Conservation (phyloP, 2,797 vertebrate species). For the Danionella dracula region DNA sequence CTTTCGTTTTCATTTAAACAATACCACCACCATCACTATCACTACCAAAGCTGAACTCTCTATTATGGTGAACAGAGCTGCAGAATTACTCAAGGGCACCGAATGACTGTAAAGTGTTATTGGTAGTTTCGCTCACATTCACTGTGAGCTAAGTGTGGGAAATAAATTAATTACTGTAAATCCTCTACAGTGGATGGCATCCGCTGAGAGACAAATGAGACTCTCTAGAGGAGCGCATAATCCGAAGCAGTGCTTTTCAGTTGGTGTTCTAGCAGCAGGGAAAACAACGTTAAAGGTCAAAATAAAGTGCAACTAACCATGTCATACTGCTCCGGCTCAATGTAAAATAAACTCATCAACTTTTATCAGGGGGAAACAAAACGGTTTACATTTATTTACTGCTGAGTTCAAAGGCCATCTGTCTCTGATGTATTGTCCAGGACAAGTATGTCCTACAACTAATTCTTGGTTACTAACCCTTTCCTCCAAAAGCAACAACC, state of each 20-base stretch:
- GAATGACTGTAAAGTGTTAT: slow-evolving; percentile 21
- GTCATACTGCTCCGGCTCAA: not conserved
- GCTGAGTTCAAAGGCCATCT: not conserved
- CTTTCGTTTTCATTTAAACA: not conserved
- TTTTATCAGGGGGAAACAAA: slow-evolving; percentile 4
- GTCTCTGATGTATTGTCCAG: not conserved
- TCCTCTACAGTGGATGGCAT: not conserved
- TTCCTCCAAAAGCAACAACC: too few relatives aligned
- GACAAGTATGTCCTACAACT: too few relatives aligned
- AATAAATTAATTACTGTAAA: slow-evolving; percentile 28
- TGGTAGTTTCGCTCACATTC: not conserved
- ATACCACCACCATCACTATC: not conserved
- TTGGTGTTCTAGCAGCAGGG: not conserved
- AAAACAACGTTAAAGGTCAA: not conserved
- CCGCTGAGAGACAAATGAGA: not conserved
- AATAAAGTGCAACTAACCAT: not conserved
- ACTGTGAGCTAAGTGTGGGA: slow-evolving; percentile 13
- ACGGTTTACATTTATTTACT: not conserved
- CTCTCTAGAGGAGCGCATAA: slow-evolving; percentile 3
- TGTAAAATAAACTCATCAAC: not conserved
- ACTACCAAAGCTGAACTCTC: not conserved
- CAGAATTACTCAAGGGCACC: not conserved
- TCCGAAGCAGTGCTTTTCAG: not conserved
- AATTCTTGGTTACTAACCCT: too few relatives aligned
- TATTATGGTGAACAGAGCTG: not conserved